phyloP scores from a whole-genome alignment of 2,113 vertebrate genomes.

The Platichthys flesus region DNA sequence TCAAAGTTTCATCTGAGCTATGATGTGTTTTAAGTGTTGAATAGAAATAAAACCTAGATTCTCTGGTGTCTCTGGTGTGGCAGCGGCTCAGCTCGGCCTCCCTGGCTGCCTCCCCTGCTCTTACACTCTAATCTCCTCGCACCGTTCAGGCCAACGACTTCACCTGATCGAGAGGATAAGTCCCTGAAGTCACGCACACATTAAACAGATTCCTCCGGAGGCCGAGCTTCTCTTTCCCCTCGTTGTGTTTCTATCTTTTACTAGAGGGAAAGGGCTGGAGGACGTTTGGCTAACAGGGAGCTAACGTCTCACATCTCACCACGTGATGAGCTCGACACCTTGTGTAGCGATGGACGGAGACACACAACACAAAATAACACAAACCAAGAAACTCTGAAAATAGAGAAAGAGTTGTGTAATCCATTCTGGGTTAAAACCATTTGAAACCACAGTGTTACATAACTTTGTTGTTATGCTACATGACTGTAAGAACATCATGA shows the following conservation, averaged over 20 bases:
- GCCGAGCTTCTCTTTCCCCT: no score
- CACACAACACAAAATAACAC: no score
- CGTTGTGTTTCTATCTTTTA: no score
- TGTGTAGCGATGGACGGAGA: no score
- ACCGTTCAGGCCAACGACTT: constrained; percentile 21
- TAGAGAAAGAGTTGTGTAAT: no score
- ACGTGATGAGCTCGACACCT: no score
- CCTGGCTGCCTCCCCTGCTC: neutral
- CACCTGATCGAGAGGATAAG: constrained; percentile 28
- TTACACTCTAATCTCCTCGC: constrained; percentile 46
- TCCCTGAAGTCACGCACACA: constrained; percentile 25
- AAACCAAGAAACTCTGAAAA: no score
- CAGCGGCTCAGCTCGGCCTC: constrained; percentile 3
- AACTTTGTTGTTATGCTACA: neutral
- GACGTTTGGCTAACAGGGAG: no score
- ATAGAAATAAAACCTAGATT: no score
- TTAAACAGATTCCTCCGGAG: constrained; percentile 13
- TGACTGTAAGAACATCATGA: constrained; percentile 3
- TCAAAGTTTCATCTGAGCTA: neutral
- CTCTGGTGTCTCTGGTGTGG: neutral
- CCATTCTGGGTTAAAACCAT: constrained; percentile 18
- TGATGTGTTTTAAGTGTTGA: no score
- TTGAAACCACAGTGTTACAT: constrained; percentile 5
- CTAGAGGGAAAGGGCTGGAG: no score
- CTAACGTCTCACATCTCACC: no score